Percentiles rank a stretch among this genome's conserved stretches.
phyloP scores from a whole-genome alignment of 2,113 vertebrate genomes.

The Misgurnus mizolepis region DNA sequence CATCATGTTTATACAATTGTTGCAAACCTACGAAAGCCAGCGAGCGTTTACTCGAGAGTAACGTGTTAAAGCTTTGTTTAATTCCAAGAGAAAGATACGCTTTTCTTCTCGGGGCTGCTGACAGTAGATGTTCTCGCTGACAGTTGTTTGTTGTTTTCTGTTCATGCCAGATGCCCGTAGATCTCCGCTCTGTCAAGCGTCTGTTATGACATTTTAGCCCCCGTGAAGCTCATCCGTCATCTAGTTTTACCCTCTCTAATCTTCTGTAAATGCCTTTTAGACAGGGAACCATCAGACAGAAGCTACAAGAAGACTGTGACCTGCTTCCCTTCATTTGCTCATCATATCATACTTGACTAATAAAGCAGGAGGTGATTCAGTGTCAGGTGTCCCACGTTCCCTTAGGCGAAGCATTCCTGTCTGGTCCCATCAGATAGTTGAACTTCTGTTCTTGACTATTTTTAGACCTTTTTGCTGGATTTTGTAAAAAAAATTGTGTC shows the following conservation, averaged over 20 bases:
- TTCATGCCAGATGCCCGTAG: conserved; percentile 19
- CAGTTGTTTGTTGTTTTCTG: conserved; percentile 12
- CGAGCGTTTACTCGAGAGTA: background rate
- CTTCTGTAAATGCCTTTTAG: background rate
- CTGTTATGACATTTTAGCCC: conserved; percentile 31
- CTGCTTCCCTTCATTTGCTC: background rate
- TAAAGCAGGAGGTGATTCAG: background rate
- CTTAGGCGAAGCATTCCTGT: too few relatives aligned
- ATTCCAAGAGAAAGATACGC: background rate
- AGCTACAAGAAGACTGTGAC: background rate
- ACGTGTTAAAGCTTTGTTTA: background rate
- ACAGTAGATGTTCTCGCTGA: conserved; percentile 11
- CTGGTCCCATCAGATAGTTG: too few relatives aligned
- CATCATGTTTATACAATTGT: background rate
- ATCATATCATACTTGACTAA: background rate
- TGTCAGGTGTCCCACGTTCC: too few relatives aligned
- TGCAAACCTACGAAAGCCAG: background rate
- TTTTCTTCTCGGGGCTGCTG: background rate
- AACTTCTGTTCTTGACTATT: too few relatives aligned
- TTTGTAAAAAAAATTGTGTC: too few relatives aligned
- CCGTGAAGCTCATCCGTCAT: conserved; percentile 4
- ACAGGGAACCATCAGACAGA: background rate
- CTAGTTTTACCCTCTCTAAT: conserved; percentile 15
- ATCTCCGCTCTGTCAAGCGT: background rate
- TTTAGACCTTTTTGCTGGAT: too few relatives aligned